phyloP scores from a whole-genome alignment of 1,140 invertebrate species.

The Sweltsa coloradensis region DNA sequence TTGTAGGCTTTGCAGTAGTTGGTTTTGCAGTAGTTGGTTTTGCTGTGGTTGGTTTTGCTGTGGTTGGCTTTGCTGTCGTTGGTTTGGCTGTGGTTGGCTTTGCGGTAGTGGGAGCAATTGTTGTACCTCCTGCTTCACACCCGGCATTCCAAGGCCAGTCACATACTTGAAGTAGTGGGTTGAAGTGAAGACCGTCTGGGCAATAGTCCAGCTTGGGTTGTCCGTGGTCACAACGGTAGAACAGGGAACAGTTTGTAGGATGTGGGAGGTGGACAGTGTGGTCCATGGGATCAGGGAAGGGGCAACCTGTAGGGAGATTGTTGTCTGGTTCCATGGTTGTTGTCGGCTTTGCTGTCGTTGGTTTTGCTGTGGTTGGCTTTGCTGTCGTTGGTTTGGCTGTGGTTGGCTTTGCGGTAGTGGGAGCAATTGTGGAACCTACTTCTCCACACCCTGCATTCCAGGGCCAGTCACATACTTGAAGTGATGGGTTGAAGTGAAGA shows the following conservation, averaged over 20 bases:
- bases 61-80: no score
- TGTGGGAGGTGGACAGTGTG: conserved; percentile 15
- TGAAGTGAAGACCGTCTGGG: conserved; percentile 38
- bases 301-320: background rate
- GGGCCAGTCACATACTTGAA: conserved; percentile 40
- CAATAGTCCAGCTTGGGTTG: conserved; percentile 33
- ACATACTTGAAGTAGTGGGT: conserved; percentile 34
- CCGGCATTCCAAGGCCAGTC: conserved; percentile 37
- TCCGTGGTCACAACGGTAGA: conserved; percentile 18
- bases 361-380: no score
- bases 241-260: conserved; percentile 16
- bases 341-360: background rate
- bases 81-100: no score
- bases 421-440: background rate
- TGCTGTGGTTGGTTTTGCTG: no score
- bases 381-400: background rate
- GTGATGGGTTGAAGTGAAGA: conserved; percentile 37
- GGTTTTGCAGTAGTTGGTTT: no score
- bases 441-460: background rate
- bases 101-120: no score
- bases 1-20: no score
- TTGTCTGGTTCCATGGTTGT: background rate
- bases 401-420: background rate
- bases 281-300: conserved; percentile 13
- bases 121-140: conserved; percentile 27